Evolutionary conservation across 1,140 invertebrate species (phyloP).

Genomic region (Protaetia brevitarsis): DNA sequence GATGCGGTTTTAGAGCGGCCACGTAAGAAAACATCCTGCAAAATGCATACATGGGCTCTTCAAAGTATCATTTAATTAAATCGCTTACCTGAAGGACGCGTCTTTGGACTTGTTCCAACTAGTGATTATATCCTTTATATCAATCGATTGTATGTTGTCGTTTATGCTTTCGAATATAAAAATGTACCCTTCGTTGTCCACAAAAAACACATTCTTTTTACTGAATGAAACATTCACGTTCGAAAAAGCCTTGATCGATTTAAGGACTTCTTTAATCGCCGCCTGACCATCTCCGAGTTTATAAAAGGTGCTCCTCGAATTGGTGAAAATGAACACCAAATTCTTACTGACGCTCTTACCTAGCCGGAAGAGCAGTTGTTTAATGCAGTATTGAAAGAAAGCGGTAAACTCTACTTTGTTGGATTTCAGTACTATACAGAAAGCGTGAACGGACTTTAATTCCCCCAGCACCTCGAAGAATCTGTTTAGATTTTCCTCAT

Average conservation of each 20-base stretch:
- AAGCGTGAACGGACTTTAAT: constrained; percentile 38
- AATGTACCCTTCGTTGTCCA: constrained; percentile 42
- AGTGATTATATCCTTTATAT: constrained; percentile 25
- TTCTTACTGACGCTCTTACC: constrained; percentile 39
- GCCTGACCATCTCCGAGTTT: constrained; percentile 34
- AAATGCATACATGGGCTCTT: no score
- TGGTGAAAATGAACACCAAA: constrained; percentile 43
- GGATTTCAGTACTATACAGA: constrained; percentile 39
- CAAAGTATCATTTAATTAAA: no score
- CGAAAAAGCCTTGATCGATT: constrained; percentile 32
- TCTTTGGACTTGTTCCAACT: constrained; percentile 40
- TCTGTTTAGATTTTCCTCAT: constrained; percentile 39
- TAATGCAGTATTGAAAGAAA: constrained; percentile 41
- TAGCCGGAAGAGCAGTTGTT: constrained; percentile 39
- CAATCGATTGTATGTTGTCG: constrained; percentile 27
- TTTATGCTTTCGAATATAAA: constrained; percentile 35
- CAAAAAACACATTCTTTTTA: constrained; percentile 36
- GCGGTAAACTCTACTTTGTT: constrained; percentile 32
- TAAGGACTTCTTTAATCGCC: constrained; percentile 27
- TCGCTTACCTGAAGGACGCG: constrained; percentile 37
- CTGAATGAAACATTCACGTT: constrained; percentile 33
- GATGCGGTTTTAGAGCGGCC: no score
- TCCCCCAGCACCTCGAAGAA: constrained; percentile 37
- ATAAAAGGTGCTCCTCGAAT: constrained; percentile 37
- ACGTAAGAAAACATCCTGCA: no score